A percentile compares a stretch with the other conserved stretches of the same genome.
phyloP scores from a whole-genome alignment of 1,140 invertebrate species.

The Cyclina sinensis region DNA sequence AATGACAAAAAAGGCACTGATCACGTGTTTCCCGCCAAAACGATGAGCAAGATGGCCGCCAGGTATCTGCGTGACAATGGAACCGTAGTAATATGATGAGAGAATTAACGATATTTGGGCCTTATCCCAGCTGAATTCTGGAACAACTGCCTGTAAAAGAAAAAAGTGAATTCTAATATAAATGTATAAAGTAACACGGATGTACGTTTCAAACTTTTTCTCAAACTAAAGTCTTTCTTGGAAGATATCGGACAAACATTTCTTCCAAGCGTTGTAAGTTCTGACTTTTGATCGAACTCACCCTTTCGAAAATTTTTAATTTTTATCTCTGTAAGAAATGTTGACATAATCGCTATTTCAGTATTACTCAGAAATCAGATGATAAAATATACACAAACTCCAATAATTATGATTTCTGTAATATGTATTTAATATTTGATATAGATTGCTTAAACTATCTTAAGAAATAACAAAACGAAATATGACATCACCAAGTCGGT shows the following conservation, averaged over 20 bases:
- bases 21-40: slow-evolving; percentile 39
- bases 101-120: neutral
- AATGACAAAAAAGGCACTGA: neutral
- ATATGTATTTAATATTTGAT: too few relatives aligned
- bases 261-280: too few relatives aligned
- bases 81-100: slow-evolving; percentile 31
- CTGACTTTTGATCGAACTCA: too few relatives aligned
- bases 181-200: neutral
- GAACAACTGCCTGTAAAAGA: neutral
- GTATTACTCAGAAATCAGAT: too few relatives aligned
- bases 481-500: too few relatives aligned
- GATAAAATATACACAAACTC: too few relatives aligned
- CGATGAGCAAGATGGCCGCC: neutral
- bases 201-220: neutral
- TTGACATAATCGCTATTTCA: too few relatives aligned
- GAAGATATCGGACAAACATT: neutral
- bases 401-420: too few relatives aligned
- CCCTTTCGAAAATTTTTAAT: too few relatives aligned
- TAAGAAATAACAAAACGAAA: neutral
- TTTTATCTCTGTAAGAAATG: too few relatives aligned
- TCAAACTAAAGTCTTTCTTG: neutral
- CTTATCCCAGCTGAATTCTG: slow-evolving; percentile 23
- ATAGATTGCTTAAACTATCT: too few relatives aligned
- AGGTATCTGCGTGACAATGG: neutral
- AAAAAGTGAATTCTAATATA: neutral